A percentile compares a stretch with the other conserved stretches of the same genome.
phyloP scores from a whole-genome alignment of 92 coral and sea anemone species.

The Montipora capitata region DNA sequence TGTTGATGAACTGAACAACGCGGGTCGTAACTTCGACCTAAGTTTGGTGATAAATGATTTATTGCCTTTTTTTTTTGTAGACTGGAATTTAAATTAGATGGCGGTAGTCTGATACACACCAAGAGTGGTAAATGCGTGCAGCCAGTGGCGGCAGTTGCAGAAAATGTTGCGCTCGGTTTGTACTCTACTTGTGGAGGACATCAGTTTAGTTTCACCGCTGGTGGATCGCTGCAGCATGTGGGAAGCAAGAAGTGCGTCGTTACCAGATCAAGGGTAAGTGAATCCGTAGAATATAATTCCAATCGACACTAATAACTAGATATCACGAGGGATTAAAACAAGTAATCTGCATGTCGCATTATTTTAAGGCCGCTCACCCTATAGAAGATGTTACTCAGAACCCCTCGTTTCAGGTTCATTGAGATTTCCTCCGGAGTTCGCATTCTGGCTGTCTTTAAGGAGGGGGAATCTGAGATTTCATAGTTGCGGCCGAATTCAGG shows the following conservation, averaged over 20 bases:
- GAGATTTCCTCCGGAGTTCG: too few relatives aligned
- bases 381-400: too few relatives aligned
- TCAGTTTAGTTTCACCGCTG: slow-evolving; percentile 94
- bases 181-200: slow-evolving; percentile 83
- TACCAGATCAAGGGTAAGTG: slow-evolving; percentile 84
- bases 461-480: too few relatives aligned
- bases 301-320: neutral
- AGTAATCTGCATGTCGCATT: too few relatives aligned
- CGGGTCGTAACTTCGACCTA: too few relatives aligned
- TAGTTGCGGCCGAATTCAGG: too few relatives aligned
- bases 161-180: slow-evolving; percentile 90
- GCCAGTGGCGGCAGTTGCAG: slow-evolving; percentile 69
- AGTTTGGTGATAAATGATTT: too few relatives aligned
- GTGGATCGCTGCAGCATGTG: slow-evolving; percentile 95
- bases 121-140: slow-evolving; percentile 86
- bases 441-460: too few relatives aligned
- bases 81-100: slow-evolving; percentile 82
- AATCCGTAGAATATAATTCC: neutral
- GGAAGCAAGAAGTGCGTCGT: slow-evolving; percentile 93
- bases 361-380: too few relatives aligned
- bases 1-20: too few relatives aligned
- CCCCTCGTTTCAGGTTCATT: too few relatives aligned
- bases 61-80: slow-evolving; percentile 26
- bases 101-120: slow-evolving; percentile 86
- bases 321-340: too few relatives aligned